Evolutionary conservation across 2,113 vertebrate genomes (phyloP), one percentile per base, ranked within the genome.

Genomic region (Tricholaema leucomelas): DNA sequence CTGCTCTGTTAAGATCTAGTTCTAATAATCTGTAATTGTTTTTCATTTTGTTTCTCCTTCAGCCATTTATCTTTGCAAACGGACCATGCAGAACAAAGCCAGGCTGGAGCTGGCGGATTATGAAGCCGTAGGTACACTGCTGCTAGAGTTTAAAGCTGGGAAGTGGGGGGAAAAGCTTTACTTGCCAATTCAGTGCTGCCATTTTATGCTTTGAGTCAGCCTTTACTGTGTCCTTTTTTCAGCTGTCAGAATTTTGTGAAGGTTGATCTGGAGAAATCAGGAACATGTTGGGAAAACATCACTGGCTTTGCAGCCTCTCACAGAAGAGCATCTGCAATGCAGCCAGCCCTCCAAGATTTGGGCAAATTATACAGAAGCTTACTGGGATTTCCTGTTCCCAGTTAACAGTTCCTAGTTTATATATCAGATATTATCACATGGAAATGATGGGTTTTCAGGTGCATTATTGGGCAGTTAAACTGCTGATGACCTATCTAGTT

Each of bases 41-140:
- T 95, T 92, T 50, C 36, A 14, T 84, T 91, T 72, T 95, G 38
- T 91, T 96, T 96, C 64, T 93, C 75, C 88, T 94, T 88, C 92
- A 99, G 99, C 99, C 95, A 99, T 99, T 97, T 99, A 99, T 97
- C 98, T 99, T 94, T 99, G 99, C 97, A 99, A 99, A 96, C 98
- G 99, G 97, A 99, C 99, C 88, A 99, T 99, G 99, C 99, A 99
- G 98, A 99, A 99, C 91, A 99, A 99, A 97, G 99, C 99, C 73
- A 98, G 99, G 76, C 98, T 99, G 94, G 99, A 99, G 96, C 93
- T 99, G 55, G 99, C 99, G 6, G 99, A 99, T 97, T 99, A 99
- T 79, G 99, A 99, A 97, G 98, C 99, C 50, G 99, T 99, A 97
- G 98, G 99, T 99, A 97, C 81, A 89, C 96, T 80, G 89, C 95